Conservation (phyloP, 23 tunicate genomes). For the Trididemnum nubilum region DNA sequence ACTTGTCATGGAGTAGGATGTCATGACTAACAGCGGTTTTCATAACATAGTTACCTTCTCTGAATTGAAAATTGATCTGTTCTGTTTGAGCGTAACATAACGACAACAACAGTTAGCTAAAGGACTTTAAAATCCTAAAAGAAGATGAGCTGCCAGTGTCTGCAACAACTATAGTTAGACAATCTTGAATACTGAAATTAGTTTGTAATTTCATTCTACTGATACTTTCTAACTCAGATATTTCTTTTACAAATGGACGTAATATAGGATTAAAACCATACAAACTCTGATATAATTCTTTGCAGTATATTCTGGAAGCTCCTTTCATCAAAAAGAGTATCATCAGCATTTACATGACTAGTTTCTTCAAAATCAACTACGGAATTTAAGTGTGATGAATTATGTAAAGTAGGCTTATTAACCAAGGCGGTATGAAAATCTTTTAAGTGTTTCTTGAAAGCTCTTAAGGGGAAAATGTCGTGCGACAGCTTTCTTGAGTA, state of each 20-base stretch:
- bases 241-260: constrained; percentile 34
- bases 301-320: not conserved
- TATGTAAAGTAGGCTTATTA: no score
- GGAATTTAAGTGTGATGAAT: no score
- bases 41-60: constrained; percentile 19
- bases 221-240: constrained; percentile 18
- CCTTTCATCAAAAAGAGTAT: not conserved
- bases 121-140: constrained; percentile 25
- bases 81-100: constrained; percentile 14
- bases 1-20: not conserved
- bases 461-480: no score
- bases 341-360: no score
- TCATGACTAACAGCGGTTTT: constrained; percentile 14
- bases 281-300: constrained; percentile 5
- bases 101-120: constrained; percentile 28
- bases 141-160: constrained; percentile 33
- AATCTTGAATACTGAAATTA: not conserved
- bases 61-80: constrained; percentile 9
- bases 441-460: no score
- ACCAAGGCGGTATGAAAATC: no score
- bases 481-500: no score
- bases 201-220: constrained; percentile 7
- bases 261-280: constrained; percentile 29
- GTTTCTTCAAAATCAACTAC: no score
- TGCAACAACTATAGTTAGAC: constrained; percentile 28